These are phyloP conservation scores for Ophion costatus DNA, from an alignment of 2,888 invertebrate genomes.

Conservation along the genomic window DNA sequence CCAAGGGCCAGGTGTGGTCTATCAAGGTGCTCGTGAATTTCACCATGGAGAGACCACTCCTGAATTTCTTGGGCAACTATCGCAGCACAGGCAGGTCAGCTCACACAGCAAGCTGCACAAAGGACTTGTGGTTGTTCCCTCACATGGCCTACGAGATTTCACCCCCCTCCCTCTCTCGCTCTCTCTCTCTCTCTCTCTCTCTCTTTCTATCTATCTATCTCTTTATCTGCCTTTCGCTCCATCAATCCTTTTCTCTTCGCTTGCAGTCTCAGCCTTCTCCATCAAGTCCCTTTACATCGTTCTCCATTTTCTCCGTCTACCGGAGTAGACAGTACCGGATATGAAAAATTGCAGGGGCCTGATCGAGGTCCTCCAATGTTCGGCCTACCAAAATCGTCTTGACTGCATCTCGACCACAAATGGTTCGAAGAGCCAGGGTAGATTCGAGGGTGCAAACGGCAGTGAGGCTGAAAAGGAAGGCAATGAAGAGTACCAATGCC, in stretches of 20 bases:
- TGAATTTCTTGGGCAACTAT: constrained; percentile 62
- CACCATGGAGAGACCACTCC: constrained; percentile 21
- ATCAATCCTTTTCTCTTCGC: background rate
- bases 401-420: background rate
- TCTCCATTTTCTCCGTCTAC: background rate
- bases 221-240: too few relatives aligned
- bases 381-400: background rate
- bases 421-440: background rate
- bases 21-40: constrained; percentile 52
- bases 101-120: constrained; percentile 57
- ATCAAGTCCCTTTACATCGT: too few relatives aligned
- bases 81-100: constrained; percentile 32
- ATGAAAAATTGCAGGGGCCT: background rate
- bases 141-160: background rate
- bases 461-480: background rate
- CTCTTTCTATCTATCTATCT: background rate
- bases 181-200: constrained; percentile 11
- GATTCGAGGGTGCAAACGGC: background rate
- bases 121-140: constrained; percentile 43
- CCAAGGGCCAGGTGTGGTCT: constrained; percentile 23
- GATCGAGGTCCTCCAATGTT: background rate
- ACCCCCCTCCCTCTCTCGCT: constrained; percentile 10
- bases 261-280: too few relatives aligned
- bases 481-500: background rate
- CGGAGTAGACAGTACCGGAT: background rate